A percentile compares a stretch with the other conserved stretches of the same genome.
These are phyloP conservation scores for Priocnemis perturbator DNA, from an alignment of 2,888 invertebrate species.

Conservation along the genomic window DNA sequence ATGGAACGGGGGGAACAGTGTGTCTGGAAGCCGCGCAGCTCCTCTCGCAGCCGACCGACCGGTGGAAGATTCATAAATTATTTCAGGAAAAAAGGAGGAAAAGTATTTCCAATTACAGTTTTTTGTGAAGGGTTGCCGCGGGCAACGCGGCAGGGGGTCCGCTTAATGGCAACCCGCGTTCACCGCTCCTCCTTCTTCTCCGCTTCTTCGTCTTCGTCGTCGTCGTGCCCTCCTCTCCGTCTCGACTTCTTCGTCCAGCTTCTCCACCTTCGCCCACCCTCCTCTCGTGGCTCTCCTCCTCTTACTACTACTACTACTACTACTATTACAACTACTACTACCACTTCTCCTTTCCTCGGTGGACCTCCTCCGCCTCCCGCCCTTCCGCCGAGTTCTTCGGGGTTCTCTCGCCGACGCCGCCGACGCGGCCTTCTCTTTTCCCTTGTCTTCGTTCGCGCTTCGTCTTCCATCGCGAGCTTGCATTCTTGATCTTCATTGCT, in stretches of 20 bases:
- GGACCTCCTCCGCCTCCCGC: slow-evolving; percentile 35
- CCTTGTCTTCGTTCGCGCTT: slow-evolving; percentile 9
- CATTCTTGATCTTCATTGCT: too few species aligned
- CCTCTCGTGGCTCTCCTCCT: slow-evolving; percentile 33
- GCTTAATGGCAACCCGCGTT: slow-evolving; percentile 75
- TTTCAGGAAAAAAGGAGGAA: slow-evolving; percentile 75
- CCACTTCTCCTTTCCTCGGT: slow-evolving; percentile 26
- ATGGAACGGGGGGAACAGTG: neutral
- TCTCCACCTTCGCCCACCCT: slow-evolving; percentile 33
- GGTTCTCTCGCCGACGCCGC: slow-evolving; percentile 53
- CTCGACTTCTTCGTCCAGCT: slow-evolving; percentile 28
- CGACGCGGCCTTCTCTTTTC: slow-evolving; percentile 50
- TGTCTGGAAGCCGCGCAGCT: slow-evolving; percentile 50
- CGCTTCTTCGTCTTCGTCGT: slow-evolving; percentile 36
- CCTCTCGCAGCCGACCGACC: slow-evolving; percentile 47
- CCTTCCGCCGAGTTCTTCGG: slow-evolving; percentile 41
- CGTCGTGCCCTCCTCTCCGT: slow-evolving; percentile 41
- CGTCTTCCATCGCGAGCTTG: neutral
- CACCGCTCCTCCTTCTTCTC: slow-evolving; percentile 65
- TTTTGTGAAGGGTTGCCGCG: slow-evolving; percentile 75
- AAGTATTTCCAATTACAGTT: slow-evolving; percentile 76
- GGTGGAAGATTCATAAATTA: slow-evolving; percentile 74
- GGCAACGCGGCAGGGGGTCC: slow-evolving; percentile 75
- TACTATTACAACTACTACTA: slow-evolving; percentile 11
- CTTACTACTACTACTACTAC: slow-evolving; percentile 1